Percentiles rank a stretch among this genome's conserved stretches.
These are phyloP conservation scores for Pitta sordida DNA, from an alignment of 2,113 vertebrate genomes.

Conservation along the genomic window DNA sequence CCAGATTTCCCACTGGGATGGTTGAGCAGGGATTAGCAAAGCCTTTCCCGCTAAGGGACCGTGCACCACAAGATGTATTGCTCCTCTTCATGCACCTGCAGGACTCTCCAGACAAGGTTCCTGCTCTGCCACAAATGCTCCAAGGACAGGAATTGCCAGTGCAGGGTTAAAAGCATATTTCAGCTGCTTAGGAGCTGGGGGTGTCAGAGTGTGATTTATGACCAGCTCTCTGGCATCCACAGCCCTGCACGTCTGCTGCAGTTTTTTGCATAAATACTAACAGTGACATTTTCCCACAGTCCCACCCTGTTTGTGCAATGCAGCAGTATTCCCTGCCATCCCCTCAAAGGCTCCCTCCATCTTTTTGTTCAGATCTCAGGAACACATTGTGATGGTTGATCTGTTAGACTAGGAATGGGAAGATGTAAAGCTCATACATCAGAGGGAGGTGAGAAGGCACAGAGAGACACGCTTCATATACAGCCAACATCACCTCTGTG, in stretches of 20 bases:
- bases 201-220: slow-evolving; percentile 31
- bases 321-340: background rate
- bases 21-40: background rate
- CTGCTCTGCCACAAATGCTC: background rate
- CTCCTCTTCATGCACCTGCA: background rate
- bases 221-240: background rate
- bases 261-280: slow-evolving; percentile 50
- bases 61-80: background rate
- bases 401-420: background rate
- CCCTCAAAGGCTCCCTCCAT: background rate
- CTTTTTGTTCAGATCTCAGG: background rate
- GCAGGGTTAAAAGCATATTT: slow-evolving; percentile 16
- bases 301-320: background rate
- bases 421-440: background rate
- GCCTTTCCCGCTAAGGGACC: background rate
- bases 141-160: background rate
- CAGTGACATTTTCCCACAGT: slow-evolving; percentile 17
- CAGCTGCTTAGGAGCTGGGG: background rate
- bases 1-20: background rate
- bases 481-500: background rate
- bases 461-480: fast-evolving
- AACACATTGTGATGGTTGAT: fast-evolving
- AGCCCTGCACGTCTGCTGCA: slow-evolving; percentile 48
- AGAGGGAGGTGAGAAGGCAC: background rate
- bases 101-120: background rate